phyloP scores from a whole-genome alignment of 2,113 vertebrate genomes.

The Ochotona curzoniae region DNA sequence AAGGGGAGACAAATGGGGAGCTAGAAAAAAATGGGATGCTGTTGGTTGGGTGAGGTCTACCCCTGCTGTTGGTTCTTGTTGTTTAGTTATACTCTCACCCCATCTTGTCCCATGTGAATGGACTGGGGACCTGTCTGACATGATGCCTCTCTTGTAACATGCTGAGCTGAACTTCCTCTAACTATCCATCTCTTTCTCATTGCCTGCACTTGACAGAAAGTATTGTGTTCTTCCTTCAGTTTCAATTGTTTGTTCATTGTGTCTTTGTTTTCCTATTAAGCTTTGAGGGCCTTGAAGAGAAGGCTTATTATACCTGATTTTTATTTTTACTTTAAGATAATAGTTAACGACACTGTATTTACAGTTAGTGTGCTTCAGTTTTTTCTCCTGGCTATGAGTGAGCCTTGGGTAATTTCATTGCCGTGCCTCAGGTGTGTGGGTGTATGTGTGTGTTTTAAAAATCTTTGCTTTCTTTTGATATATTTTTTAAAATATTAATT shows the following conservation, averaged over 20 bases:
- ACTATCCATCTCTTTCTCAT: not conserved
- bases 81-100: not conserved
- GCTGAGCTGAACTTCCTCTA: not conserved
- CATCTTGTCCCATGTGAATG: not conserved
- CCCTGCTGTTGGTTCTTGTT: not conserved
- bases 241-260: conserved; percentile 5
- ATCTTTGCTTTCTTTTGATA: too few relatives aligned
- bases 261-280: not conserved
- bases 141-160: not conserved
- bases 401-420: not conserved
- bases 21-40: not conserved
- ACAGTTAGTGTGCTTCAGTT: not conserved
- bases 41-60: not conserved
- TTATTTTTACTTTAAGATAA: not conserved
- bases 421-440: not conserved
- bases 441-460: too few relatives aligned
- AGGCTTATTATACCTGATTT: not conserved
- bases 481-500: too few relatives aligned
- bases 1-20: not conserved
- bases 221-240: not conserved
- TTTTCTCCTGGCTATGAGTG: too few relatives aligned
- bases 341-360: not conserved
- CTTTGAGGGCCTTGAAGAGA: not conserved
- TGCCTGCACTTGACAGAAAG: not conserved
- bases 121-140: not conserved